Evolutionary conservation across 1,140 invertebrate genomes (phyloP).

Genomic region (Oncopodura yosiiana): DNA sequence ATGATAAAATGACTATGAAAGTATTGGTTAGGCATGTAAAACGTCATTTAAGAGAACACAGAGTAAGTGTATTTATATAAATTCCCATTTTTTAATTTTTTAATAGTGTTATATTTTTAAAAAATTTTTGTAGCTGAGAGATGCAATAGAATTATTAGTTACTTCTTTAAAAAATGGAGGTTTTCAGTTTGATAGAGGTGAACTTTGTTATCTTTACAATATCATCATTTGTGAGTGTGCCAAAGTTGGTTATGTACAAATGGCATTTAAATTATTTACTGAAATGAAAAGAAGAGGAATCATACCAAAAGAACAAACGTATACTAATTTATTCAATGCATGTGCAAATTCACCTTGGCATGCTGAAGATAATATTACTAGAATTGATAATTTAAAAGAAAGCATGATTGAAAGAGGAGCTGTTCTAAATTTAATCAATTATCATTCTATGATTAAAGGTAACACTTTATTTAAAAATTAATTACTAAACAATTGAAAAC

Average conservation of each 20-base stretch:
- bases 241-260: conserved; percentile 65
- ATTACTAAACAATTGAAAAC: background rate
- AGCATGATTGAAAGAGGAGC: conserved; percentile 58
- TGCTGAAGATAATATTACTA: conserved; percentile 49
- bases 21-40: conserved; percentile 15
- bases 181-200: conserved; percentile 11
- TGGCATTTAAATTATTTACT: conserved; percentile 70
- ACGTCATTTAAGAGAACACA: conserved; percentile 4
- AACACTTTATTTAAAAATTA: background rate
- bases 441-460: conserved; percentile 77
- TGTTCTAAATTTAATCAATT: conserved; percentile 62
- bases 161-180: conserved; percentile 20
- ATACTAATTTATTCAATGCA: conserved; percentile 76
- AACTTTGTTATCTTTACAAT: conserved; percentile 57
- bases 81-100: background rate
- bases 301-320: conserved; percentile 55
- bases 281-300: conserved; percentile 66
- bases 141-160: conserved; percentile 23
- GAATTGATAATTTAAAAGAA: conserved; percentile 54
- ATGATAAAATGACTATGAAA: conserved; percentile 8
- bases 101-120: background rate
- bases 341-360: conserved; percentile 67
- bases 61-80: conserved; percentile 2
- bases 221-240: conserved; percentile 70
- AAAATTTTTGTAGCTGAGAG: conserved; percentile 11